Evolutionary conservation across 2,888 invertebrate species (phyloP).

Genomic region (Caenorhabditis uteleia): DNA sequence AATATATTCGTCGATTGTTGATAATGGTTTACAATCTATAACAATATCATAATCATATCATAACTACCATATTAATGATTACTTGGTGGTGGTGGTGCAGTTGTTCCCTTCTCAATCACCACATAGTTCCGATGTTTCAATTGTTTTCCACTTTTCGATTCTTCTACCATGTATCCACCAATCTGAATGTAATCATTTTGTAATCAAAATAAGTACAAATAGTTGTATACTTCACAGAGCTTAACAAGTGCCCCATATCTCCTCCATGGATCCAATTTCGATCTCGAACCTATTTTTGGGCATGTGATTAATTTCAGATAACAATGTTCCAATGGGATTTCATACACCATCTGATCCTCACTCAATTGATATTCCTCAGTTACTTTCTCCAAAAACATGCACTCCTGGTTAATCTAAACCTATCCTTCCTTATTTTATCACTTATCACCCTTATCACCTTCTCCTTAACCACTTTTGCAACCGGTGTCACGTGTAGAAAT

Average conservation of each 20-base stretch:
- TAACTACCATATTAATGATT: no score
- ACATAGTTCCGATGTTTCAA: conserved; percentile 1
- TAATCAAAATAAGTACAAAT: neutral
- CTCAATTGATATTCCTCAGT: neutral
- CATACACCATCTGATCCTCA: conserved; percentile 10
- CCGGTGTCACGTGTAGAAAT: no score
- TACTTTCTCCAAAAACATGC: neutral
- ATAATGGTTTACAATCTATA: no score
- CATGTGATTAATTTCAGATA: conserved; percentile 7
- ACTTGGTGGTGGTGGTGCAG: conserved; percentile 21
- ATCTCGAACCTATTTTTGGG: conserved; percentile 8
- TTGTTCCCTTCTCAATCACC: conserved; percentile 14
- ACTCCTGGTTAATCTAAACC: neutral
- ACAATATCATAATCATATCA: no score
- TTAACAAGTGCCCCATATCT: conserved; percentile 29
- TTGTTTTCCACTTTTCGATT: conserved; percentile 1
- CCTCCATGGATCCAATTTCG: conserved; percentile 35
- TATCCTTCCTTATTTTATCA: no score
- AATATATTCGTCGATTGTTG: no score
- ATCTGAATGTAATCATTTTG: conserved; percentile 11
- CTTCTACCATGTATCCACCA: conserved; percentile 25
- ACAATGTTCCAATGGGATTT: conserved; percentile 22
- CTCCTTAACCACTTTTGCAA: no score
- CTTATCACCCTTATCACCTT: no score
- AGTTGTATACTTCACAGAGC: conserved; percentile 20